phyloP scores from a whole-genome alignment of 2,888 invertebrate genomes.

The Thecophora atra region DNA sequence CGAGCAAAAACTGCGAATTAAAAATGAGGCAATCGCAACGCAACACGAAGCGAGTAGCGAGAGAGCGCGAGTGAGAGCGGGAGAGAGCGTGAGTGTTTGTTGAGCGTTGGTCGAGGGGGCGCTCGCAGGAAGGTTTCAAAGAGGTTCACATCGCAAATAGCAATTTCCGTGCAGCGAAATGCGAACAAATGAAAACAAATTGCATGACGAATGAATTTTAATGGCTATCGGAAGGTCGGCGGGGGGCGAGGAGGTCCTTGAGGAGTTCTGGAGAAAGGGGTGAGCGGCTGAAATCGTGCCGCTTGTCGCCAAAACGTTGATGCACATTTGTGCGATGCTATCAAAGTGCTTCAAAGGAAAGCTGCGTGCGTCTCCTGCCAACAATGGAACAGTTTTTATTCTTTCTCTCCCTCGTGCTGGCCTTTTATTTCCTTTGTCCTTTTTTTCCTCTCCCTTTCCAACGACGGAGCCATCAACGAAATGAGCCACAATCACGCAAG shows the following conservation, averaged over 20 bases:
- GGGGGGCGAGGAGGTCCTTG: neutral
- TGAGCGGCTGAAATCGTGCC: neutral
- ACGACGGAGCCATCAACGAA: constrained; percentile 7
- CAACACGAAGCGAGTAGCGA: neutral
- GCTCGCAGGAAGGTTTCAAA: neutral
- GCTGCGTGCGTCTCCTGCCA: neutral
- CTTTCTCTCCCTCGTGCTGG: neutral
- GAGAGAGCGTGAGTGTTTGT: no score
- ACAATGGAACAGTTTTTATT: neutral
- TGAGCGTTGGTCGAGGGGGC: no score
- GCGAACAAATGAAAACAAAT: constrained; percentile 49
- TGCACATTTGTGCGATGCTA: constrained; percentile 21
- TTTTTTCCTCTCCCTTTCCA: neutral
- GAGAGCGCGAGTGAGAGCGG: no score
- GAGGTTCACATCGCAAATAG: constrained; percentile 39
- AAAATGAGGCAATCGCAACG: neutral
- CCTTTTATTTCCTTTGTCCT: neutral
- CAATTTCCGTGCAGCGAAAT: constrained; percentile 47
- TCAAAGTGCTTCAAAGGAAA: constrained; percentile 24
- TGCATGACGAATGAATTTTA: constrained; percentile 50
- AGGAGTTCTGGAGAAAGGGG: neutral
- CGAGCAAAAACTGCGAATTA: constrained; percentile 20
- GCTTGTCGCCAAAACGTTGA: neutral
- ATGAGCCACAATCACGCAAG: constrained; percentile 44
- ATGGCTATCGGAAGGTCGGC: constrained; percentile 33